Evolutionary conservation across 1,140 invertebrate genomes (phyloP).

Genomic region (Olivierus martensii): DNA sequence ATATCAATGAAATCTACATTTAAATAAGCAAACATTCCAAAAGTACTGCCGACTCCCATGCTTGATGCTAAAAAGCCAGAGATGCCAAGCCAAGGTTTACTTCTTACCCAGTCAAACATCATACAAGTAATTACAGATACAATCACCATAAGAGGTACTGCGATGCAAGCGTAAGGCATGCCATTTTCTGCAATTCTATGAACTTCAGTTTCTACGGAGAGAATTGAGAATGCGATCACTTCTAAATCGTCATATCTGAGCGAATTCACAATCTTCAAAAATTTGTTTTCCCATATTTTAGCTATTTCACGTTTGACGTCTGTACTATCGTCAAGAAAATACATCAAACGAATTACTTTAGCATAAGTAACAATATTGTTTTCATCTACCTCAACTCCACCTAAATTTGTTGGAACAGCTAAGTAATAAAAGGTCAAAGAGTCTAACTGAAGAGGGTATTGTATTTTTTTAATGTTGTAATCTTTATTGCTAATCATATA

Average conservation of each 20-base stretch:
- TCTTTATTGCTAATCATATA: constrained; percentile 61
- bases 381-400: constrained; percentile 55
- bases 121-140: constrained; percentile 53
- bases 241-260: constrained; percentile 50
- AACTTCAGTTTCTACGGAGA: constrained; percentile 69
- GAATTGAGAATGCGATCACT: constrained; percentile 67
- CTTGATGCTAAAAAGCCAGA: constrained; percentile 76
- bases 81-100: constrained; percentile 75
- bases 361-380: constrained; percentile 56
- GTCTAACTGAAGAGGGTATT: constrained; percentile 72
- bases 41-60: constrained; percentile 73
- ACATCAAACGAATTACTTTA: constrained; percentile 66
- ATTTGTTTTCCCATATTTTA: constrained; percentile 64
- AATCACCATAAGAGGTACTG: constrained; percentile 44
- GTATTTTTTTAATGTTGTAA: constrained; percentile 51
- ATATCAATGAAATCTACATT: constrained; percentile 86
- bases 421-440: constrained; percentile 69
- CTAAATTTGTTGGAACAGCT: constrained; percentile 56
- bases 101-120: constrained; percentile 70
- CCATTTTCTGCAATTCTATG: constrained; percentile 76
- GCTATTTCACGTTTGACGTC: constrained; percentile 55
- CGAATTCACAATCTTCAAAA: constrained; percentile 39
- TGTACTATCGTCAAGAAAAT: constrained; percentile 67
- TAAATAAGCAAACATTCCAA: constrained; percentile 75
- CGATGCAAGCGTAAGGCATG: constrained; percentile 45